Base-by-base conservation (phyloP, 2,113 vertebrate species). In the Bettongia penicillata region DNA sequence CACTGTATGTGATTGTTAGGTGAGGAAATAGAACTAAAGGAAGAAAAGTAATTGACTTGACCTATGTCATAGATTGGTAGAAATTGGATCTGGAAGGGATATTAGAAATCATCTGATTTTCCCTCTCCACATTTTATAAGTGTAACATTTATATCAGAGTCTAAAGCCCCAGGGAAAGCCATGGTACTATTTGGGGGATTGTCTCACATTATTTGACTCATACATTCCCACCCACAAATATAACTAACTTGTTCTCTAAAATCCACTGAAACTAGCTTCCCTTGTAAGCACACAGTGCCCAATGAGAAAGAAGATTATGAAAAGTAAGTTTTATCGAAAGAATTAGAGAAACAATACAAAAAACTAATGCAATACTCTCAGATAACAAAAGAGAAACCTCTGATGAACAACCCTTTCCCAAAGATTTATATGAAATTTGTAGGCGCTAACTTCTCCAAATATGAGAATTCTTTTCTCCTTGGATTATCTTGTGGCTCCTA, bases 41-140 rank as follows among this genome's bases (percentile, higher is more conserved):
- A 84, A 84, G 43, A 77, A 94, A 77, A 93, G 48, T 94, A 43
- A 90, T 22, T 26, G 5, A 77, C 9, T 95, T 95, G 47, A 77
- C n/a, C 37, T 43, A 37, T 84, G 68, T 23, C 68, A 84, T 23
- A 84, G 68, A 43, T 43, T 19, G n/a, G n/a, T 43, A 84, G 28
- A 37, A 68, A 68, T 68, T 68, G 43, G n/a, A 43, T 43, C 19
- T 43, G 19, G n/a, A 43, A 43, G n/a, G 37, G 8, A 84, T 43
- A 84, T 23, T 43, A 84, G n/a, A 84, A 84, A 84, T 84, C 37
- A 84, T 43, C 16, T 84, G 1, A 84, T 84, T 68, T 84, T 7
- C n/a, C 6, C 68, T 84, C n/a, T 7, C 7, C n/a, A 43, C 26
- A 84, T 43, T 84, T 84, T 43, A n/a, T 61, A 22, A 6, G 1